Base-by-base conservation (phyloP, 2,888 invertebrate genomes). In the Caenorhabditis sp. region DNA sequence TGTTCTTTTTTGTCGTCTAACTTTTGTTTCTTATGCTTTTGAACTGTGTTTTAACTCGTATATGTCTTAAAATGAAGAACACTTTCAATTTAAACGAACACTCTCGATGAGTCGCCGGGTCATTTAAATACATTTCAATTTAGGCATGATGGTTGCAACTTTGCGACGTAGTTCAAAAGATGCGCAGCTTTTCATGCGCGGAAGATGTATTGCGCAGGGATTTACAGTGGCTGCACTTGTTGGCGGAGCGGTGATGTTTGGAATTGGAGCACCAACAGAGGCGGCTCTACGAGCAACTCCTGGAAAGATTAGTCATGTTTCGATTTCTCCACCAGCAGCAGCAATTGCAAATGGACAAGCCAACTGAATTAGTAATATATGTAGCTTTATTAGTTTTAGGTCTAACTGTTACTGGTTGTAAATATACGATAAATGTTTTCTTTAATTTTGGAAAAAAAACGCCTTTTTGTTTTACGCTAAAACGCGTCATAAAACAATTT, bases 101-200 rank as follows among this genome's bases (percentile, higher is more conserved):
- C 26, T 54, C 14, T n/a, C n/a, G n/a, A n/a, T n/a, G n/a, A n/a
- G n/a, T n/a, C n/a, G n/a, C n/a, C n/a, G n/a, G n/a, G n/a, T n/a
- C n/a, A n/a, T n/a, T n/a, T n/a, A n/a, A n/a, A n/a, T n/a, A n/a
- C n/a, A n/a, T n/a, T n/a, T n/a, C n/a, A n/a, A n/a, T 80, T 62
- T 58, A 83, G 82, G 83, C 62, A 83, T 83, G 81, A 69, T 79
- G 61, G 75, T 69, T 23, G 70, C 82, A 14, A 82, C 81, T 8
- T 54, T 83, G 62, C 81, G 78, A 54, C 70, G 79, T 55, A 82
- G 83, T 62, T 64, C 76, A 21, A 65, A 76, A 21, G 65, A 77
- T 23, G 82, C 84, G 4, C 84, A 84, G 58, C 59, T 81, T 21
- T 84, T 78, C 71, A 84, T 84, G 84, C 68, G 84, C 51, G 84